Evolutionary conservation across 92 coral and sea anemone species (phyloP).

Genomic region (Palythoa grandis): DNA sequence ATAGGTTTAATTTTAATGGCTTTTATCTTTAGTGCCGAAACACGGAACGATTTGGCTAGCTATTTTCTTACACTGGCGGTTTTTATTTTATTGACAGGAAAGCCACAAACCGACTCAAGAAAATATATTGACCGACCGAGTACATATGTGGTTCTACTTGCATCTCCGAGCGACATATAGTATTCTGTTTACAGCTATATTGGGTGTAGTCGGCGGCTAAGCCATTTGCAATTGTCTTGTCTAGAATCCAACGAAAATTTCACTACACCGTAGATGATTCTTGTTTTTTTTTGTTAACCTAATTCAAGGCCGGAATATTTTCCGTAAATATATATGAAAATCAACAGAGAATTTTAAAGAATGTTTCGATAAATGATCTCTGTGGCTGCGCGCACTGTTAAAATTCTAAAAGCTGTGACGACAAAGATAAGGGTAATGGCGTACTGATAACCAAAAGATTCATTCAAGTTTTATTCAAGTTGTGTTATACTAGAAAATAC

Average conservation of each 20-base stretch:
- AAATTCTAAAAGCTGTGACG: neutral
- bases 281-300: neutral
- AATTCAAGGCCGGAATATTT: neutral
- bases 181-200: neutral
- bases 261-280: neutral
- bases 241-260: neutral
- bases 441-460: neutral
- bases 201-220: neutral
- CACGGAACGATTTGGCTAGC: neutral
- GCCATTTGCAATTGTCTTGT: neutral
- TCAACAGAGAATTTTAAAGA: neutral
- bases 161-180: no score
- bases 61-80: neutral
- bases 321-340: neutral
- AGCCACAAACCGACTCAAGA: no score
- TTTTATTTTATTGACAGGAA: neutral
- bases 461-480: neutral
- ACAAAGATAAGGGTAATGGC: slow-evolving; percentile 2
- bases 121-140: no score
- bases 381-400: neutral
- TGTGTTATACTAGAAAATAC: neutral
- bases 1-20: neutral
- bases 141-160: no score
- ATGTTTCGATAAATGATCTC: neutral
- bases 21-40: slow-evolving; percentile 1